Conservation (phyloP, 2,113 vertebrate species). For the Indicator indicator region DNA sequence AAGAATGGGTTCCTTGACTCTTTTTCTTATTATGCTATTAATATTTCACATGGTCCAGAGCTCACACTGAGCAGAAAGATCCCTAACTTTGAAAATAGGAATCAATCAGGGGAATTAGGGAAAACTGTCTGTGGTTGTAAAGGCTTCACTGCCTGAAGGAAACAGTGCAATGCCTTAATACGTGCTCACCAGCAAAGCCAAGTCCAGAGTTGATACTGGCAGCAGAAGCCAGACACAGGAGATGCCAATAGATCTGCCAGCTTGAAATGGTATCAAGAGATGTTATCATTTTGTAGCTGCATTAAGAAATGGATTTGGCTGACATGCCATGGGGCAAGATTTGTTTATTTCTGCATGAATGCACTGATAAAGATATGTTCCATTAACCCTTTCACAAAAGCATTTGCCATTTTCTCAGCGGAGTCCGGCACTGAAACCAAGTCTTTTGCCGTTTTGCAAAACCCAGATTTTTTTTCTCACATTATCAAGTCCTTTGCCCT, state of each 20-base stretch:
- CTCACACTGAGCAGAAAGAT: background rate
- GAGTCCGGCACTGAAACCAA: background rate
- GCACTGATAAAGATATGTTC: background rate
- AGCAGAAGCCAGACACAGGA: background rate
- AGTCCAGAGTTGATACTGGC: background rate
- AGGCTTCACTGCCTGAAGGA: background rate
- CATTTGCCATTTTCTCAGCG: background rate
- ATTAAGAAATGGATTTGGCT: background rate
- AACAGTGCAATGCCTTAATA: accelerated
- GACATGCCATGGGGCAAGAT: background rate
- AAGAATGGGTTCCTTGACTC: background rate
- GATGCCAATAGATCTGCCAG: background rate
- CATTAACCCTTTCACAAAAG: background rate
- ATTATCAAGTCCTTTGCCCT: background rate
- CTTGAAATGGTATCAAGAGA: constrained; percentile 1
- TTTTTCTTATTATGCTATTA: background rate
- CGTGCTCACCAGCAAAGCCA: background rate
- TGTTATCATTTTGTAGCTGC: background rate
- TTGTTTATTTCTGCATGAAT: background rate
- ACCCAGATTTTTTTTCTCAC: background rate
- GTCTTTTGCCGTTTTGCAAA: background rate
- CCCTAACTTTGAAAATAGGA: background rate
- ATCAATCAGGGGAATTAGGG: background rate
- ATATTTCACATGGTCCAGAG: background rate
- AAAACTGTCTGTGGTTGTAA: background rate